Base-by-base conservation (phyloP, 2,113 vertebrate species). In the Glaucomys volans region DNA sequence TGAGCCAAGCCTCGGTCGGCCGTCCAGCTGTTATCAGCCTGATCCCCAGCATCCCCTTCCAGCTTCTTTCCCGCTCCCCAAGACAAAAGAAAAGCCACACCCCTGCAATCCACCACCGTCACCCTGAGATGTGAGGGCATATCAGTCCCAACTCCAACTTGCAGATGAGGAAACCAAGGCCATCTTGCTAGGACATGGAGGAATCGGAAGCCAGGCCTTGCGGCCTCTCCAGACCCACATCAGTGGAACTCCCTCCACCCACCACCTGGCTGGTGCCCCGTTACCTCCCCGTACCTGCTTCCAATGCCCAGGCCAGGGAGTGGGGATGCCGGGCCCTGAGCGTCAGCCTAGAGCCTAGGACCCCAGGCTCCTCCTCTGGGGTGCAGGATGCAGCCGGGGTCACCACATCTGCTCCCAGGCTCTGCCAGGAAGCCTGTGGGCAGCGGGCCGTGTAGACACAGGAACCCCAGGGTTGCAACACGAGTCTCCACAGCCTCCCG, bases 221-320 rank as follows among this genome's bases (percentile, higher is more conserved):
- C 75, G 5, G 35, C 37, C 71, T 69, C 72, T 35, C n/a, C 47
- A 47, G 24, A 52, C n/a, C 44, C 30, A 16, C 13, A 18, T 14
- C 2, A 5, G 16, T 5, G 1, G n/a, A 8, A 17, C 0, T 0
- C 17, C 1, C 14, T 24, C 13, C 32, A 12, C 52, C 17, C 8
- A 18, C 4, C 32, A 0, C 52, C 42, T 26, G 18, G 77, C 14
- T 1, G 5, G 32, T 0, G 1, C 18, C 52, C 37, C 0, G 0
- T 4, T 52, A 75, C 18, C 52, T 40, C 75, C 37, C 3, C 0
- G 42, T 1, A 0, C 12, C 7, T 8, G 12, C 62, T n/a, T 4
- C 26, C 54, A 57, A 6, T 0, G 1, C 28, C 66, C 1, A 0
- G 11, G 7, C 35, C 1, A 30, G 57, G 72, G 54, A 71, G 79